These are phyloP conservation scores for Liodrosophila aerea DNA, from an alignment of 2,888 invertebrate genomes.

Conservation along the genomic window DNA sequence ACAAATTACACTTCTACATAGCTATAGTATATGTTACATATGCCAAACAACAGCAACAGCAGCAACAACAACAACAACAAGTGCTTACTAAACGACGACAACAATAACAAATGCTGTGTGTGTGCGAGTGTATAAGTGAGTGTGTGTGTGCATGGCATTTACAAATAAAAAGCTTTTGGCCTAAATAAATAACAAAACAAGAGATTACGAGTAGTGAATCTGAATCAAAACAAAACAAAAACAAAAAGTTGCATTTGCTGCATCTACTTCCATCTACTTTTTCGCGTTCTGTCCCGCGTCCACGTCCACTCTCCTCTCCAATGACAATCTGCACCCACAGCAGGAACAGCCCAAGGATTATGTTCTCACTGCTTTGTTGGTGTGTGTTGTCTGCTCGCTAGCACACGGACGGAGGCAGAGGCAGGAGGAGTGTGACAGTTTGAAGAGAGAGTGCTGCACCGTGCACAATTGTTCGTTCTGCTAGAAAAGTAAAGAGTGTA, in stretches of 20 bases:
- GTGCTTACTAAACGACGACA: slow-evolving; percentile 24
- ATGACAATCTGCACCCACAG: slow-evolving; percentile 44
- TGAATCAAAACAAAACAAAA: slow-evolving; percentile 27
- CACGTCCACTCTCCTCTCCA: slow-evolving; percentile 7
- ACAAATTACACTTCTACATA: slow-evolving; percentile 34
- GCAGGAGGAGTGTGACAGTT: no score
- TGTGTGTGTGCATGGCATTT: slow-evolving; percentile 9
- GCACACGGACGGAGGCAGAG: no score
- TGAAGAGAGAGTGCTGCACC: no score
- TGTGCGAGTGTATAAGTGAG: slow-evolving; percentile 27
- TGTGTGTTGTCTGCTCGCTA: slow-evolving; percentile 29
- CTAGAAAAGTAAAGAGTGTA: no score
- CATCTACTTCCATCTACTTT: slow-evolving; percentile 1
- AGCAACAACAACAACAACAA: slow-evolving; percentile 17
- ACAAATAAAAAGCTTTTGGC: slow-evolving; percentile 37
- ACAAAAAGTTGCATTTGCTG: slow-evolving; percentile 46
- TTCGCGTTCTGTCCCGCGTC: background rate
- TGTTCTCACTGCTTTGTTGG: slow-evolving; percentile 78
- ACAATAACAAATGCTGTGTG: slow-evolving; percentile 6
- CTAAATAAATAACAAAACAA: slow-evolving; percentile 32
- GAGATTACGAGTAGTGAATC: slow-evolving; percentile 13
- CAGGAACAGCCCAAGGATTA: slow-evolving; percentile 82
- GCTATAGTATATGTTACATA: slow-evolving; percentile 39
- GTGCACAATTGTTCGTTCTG: no score
- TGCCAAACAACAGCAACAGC: slow-evolving; percentile 24